Evolutionary conservation across 2,888 invertebrate genomes (phyloP).

Genomic region (Monoplex corrugatus): DNA sequence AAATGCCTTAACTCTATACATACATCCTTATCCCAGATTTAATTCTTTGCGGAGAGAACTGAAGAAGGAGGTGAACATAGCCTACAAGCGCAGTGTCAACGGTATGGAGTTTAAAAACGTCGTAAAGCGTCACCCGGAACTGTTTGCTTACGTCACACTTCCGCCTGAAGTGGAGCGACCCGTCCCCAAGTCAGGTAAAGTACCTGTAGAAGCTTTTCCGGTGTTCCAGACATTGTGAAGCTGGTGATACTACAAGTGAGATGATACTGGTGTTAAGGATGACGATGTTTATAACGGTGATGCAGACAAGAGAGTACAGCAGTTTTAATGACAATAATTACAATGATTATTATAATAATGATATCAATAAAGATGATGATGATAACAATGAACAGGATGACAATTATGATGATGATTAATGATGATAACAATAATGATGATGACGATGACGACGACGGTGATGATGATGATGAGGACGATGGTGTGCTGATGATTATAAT

Average conservation of each 20-base stretch:
- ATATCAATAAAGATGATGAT: background rate
- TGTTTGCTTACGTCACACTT: constrained; percentile 81
- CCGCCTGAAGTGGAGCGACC: constrained; percentile 67
- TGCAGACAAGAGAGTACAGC: no score
- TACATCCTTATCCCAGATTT: background rate
- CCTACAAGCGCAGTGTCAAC: constrained; percentile 82
- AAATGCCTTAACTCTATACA: no score
- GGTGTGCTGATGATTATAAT: background rate
- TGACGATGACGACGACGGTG: background rate
- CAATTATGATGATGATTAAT: background rate
- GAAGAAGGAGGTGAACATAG: constrained; percentile 81
- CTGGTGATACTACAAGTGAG: no score
- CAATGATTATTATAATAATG: no score
- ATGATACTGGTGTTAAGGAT: no score
- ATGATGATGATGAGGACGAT: background rate
- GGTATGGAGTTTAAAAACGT: constrained; percentile 81
- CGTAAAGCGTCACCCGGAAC: constrained; percentile 76
- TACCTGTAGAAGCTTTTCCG: background rate
- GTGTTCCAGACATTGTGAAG: no score
- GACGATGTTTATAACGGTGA: background rate
- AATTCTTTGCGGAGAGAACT: constrained; percentile 56
- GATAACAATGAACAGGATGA: background rate
- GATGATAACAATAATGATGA: background rate
- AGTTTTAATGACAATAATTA: no score
- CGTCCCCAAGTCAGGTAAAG: constrained; percentile 74